These are phyloP conservation scores for Rhincodon typus DNA, from an alignment of 2,797 vertebrate genomes.

Conservation along the genomic window DNA sequence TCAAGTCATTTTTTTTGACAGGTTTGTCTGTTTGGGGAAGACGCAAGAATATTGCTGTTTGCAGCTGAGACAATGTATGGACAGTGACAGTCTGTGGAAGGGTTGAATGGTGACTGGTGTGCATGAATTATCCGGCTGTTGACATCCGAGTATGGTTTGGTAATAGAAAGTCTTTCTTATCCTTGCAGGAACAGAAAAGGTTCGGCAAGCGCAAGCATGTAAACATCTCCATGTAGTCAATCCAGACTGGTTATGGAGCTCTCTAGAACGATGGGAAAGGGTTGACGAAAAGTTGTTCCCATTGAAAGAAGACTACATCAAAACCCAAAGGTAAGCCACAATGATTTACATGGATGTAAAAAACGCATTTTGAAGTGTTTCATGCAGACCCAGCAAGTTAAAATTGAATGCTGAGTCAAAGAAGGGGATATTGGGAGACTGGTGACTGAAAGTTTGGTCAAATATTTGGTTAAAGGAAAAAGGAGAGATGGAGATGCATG, in stretches of 20 bases:
- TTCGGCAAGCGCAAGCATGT: conserved; percentile 81
- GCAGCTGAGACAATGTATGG: background rate
- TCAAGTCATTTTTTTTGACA: background rate
- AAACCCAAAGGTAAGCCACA: conserved; percentile 62
- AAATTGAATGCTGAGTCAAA: background rate
- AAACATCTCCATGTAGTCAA: conserved; percentile 83
- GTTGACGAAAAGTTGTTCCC: conserved; percentile 91
- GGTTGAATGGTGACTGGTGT: background rate
- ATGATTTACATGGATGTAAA: background rate
- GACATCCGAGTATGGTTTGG: background rate
- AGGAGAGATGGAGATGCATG: background rate
- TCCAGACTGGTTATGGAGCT: conserved; percentile 96
- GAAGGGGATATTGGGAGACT: background rate
- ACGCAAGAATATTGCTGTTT: background rate
- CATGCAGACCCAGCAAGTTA: background rate
- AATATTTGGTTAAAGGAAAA: background rate
- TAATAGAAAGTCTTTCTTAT: background rate
- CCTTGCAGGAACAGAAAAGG: conserved; percentile 86
- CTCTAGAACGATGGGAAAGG: conserved; percentile 91
- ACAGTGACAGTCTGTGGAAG: background rate
- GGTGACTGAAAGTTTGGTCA: background rate
- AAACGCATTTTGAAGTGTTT: background rate
- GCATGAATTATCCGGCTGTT: no score
- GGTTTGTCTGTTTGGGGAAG: background rate
- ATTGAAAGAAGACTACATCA: conserved; percentile 77